These are phyloP conservation scores for Synanthedon formicaeformis DNA, from an alignment of 2,888 invertebrate species.

Conservation along the genomic window DNA sequence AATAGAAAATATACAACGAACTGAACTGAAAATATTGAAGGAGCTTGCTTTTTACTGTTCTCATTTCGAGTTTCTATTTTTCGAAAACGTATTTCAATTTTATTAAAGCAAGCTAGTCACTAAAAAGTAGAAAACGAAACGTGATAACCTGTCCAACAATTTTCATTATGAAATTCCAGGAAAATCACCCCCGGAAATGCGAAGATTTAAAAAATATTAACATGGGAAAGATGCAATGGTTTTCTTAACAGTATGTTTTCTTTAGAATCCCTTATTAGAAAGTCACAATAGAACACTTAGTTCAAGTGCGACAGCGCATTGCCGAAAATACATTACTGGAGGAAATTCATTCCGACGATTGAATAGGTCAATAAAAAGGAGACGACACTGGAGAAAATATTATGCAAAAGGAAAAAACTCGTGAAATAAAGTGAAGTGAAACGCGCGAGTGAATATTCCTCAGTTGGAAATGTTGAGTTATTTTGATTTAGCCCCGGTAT, in stretches of 20 bases:
- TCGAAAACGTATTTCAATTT: no score
- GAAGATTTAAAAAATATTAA: no score
- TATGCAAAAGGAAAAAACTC: constrained; percentile 18
- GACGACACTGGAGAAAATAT: constrained; percentile 18
- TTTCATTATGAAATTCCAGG: no score
- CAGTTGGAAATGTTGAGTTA: constrained; percentile 37
- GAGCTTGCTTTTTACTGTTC: neutral
- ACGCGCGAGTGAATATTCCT: constrained; percentile 30
- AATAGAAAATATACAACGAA: neutral
- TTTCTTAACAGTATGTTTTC: no score
- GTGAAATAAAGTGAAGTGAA: constrained; percentile 26
- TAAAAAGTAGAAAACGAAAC: no score
- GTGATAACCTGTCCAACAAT: no score
- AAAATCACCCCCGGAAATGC: no score
- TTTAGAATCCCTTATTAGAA: neutral
- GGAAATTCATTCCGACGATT: constrained; percentile 37
- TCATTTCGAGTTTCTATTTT: no score
- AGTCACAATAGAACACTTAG: constrained; percentile 15
- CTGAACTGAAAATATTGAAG: neutral
- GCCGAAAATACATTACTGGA: constrained; percentile 28
- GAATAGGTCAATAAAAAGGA: constrained; percentile 44
- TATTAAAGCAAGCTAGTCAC: no score
- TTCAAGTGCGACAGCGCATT: constrained; percentile 11
- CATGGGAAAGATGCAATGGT: no score
- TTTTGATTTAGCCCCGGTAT: constrained; percentile 37